A percentile compares a stretch with the other conserved stretches of the same genome.
Conservation (phyloP, 2,113 vertebrate species). For the Rousettus leschenaultii region DNA sequence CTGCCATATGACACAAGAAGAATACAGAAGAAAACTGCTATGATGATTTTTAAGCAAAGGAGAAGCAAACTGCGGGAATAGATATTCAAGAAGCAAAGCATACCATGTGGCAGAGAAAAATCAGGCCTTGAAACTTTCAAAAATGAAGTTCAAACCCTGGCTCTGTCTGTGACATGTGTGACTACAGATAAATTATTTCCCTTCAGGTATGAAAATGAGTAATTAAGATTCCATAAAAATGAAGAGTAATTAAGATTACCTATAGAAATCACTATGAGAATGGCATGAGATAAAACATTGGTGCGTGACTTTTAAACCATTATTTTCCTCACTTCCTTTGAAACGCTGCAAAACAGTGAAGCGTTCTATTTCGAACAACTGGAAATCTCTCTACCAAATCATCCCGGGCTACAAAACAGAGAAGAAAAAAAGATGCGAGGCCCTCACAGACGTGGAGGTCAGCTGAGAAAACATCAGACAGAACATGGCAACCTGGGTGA, state of each 20-base stretch:
- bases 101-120: neutral
- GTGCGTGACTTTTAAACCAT: neutral
- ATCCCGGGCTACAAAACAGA: neutral
- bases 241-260: neutral
- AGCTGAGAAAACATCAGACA: conserved; percentile 14
- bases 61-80: neutral
- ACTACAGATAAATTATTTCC: neutral
- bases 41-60: neutral
- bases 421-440: neutral
- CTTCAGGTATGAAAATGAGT: neutral
- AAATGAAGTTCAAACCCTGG: neutral
- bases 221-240: neutral
- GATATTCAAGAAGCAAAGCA: conserved; percentile 11
- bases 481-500: neutral
- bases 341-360: neutral
- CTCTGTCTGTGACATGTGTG: neutral
- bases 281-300: neutral
- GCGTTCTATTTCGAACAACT: neutral
- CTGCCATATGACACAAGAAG: neutral
- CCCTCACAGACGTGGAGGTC: neutral
- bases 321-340: neutral
- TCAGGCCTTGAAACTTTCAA: neutral
- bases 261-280: neutral
- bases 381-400: neutral
- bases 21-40: neutral